Percentiles rank a stretch among this genome's conserved stretches.
These are phyloP conservation scores for roundworm (Caenorhabditis elegans) DNA, from an alignment of 1,140 invertebrate species.

Conservation along the genomic window WBcel235 BX284606.5:14755501-14756000, in stretches of 20 bases:
- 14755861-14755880: neutral
- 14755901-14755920: neutral
- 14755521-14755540: slow-evolving; percentile 79
- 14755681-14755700: too few species aligned
- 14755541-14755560: too few species aligned
- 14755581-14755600: too few species aligned
- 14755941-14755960: too few species aligned
- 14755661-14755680: too few species aligned
- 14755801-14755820: slow-evolving; percentile 9
- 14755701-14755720: too few species aligned
- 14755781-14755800: slow-evolving; percentile 52
- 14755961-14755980: too few species aligned
- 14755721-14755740: too few species aligned
- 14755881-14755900: neutral
- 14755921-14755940: neutral
- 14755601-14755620: too few species aligned
- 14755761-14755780: slow-evolving; percentile 64
- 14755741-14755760: slow-evolving; percentile 60
- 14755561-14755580: too few species aligned
- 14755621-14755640: neutral
- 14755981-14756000: too few species aligned
- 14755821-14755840: neutral
- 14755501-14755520: slow-evolving; percentile 85
- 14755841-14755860: neutral
- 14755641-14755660: too few species aligned